Percentiles rank a stretch among this genome's conserved stretches.
These are phyloP conservation scores for Platyscapa corneri DNA, from an alignment of 1,140 invertebrate species.

Conservation along the genomic window DNA sequence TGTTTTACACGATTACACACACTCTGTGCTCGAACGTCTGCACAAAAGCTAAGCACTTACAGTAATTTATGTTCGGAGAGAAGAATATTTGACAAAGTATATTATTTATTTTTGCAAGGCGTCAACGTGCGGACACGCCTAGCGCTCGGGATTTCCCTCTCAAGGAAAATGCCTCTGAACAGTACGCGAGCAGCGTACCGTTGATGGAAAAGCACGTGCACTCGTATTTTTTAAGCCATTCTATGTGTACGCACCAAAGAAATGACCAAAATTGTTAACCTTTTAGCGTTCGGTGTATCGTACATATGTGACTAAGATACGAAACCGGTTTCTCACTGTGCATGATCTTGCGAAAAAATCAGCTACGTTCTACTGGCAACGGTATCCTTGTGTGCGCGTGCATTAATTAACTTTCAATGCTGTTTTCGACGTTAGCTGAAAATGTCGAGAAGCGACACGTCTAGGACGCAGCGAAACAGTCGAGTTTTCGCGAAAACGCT, in stretches of 20 bases:
- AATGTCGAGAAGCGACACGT: no score
- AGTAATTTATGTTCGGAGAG: no score
- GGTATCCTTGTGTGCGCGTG: background rate
- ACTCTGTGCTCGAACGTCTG: background rate
- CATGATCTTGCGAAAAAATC: background rate
- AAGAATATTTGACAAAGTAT: background rate
- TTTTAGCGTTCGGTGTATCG: background rate
- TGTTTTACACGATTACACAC: background rate
- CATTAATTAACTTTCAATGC: background rate
- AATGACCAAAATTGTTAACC: background rate
- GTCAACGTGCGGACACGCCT: background rate
- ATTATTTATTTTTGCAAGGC: background rate
- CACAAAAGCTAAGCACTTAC: background rate
- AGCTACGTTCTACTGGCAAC: background rate
- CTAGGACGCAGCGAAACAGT: background rate
- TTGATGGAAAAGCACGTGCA: no score
- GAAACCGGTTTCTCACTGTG: constrained; percentile 2
- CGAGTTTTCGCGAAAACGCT: no score
- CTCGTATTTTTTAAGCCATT: no score
- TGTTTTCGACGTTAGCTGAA: background rate
- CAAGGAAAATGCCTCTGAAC: no score
- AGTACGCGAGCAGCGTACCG: no score
- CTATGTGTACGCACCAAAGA: background rate
- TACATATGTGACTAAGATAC: background rate
- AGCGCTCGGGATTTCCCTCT: background rate